Base-by-base conservation (phyloP, 2,113 vertebrate species). In the Lycocorax pyrrhopterus region DNA sequence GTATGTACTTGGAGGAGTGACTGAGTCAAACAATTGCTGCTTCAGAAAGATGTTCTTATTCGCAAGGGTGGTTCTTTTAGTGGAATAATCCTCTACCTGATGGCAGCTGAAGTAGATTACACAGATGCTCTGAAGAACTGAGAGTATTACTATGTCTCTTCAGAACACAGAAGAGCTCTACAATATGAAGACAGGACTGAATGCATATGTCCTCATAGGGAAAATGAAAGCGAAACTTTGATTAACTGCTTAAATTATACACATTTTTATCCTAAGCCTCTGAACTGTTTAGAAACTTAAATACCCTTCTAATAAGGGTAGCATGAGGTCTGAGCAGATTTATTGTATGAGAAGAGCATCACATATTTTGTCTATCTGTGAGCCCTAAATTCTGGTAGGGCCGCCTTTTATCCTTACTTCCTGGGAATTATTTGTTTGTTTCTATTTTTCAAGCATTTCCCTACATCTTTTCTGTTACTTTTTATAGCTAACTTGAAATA, bases 201-300 rank as follows among this genome's bases (percentile, higher is more conserved):
- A 84, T 64, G 29, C 29, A 47, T 90, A 67, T 20, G 39, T 76
- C 29, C 53, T 93, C 29, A n/a, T 17, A 73, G 77, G n/a, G 33
- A 90, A 88, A 73, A 80, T 90, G 46, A 93, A 95, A 90, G 51
- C 37, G 72, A 91, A 80, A 56, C 59, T 82, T 94, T 67, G 20
- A 95, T 84, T 88, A 91, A 82, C 51, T 85, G 37, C 44, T 59
- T 76, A 90, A 91, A 94, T 94, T 74, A 72, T 22, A 78, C 16
- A 32, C 10, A 23, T 76, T 85, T 94, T 88, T 91, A 22, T 69
- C 67, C 39, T 44, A 56, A 84, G 30, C 10, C 25, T 49, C 30
- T 29, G 9, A 87, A 85, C 46, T 90, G 18, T 86, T 87, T 43
- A 78, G 83, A 89, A 92, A 75, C 22, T 58, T 52, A 81, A 89